phyloP scores from a whole-genome alignment of 2,797 vertebrate genomes.

The Enteromius paludinosus region DNA sequence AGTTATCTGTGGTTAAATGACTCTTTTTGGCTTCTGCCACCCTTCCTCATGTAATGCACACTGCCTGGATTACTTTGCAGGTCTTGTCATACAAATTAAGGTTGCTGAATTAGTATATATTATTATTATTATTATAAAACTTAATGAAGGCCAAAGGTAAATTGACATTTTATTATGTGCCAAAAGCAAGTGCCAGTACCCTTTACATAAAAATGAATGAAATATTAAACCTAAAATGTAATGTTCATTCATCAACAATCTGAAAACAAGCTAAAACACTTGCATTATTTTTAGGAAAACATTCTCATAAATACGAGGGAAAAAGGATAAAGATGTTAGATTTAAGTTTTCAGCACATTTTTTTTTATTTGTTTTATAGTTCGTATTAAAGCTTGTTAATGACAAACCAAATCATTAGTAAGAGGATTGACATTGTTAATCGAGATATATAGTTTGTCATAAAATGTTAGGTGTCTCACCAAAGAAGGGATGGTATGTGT shows the following conservation, averaged over 20 bases:
- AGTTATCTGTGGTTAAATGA: slow-evolving; percentile 43
- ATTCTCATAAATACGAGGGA: not conserved
- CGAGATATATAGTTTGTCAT: not conserved
- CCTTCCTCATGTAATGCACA: not conserved
- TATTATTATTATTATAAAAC: not conserved
- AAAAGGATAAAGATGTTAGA: not conserved
- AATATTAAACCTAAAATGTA: not conserved
- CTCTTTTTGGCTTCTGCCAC: slow-evolving; percentile 14
- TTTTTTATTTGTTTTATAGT: not conserved
- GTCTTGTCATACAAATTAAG: not conserved
- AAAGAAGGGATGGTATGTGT: slow-evolving; percentile 42
- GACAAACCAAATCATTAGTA: slow-evolving; percentile 15
- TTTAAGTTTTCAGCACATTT: not conserved
- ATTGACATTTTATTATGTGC: slow-evolving; percentile 50
- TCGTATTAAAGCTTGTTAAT: slow-evolving; percentile 3
- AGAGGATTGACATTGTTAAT: not conserved
- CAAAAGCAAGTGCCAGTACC: slow-evolving; percentile 49
- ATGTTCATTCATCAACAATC: not conserved
- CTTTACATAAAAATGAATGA: slow-evolving; percentile 28
- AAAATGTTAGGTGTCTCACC: slow-evolving; percentile 12
- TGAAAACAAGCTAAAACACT: not conserved
- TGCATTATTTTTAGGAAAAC: not conserved
- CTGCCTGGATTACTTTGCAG: slow-evolving; percentile 14
- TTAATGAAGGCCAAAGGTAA: slow-evolving; percentile 41
- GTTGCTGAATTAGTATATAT: slow-evolving; percentile 1